Evolutionary conservation across 2,797 vertebrate species (phyloP), one percentile per base, ranked within the genome.

Genomic region (Enteromius unitaeniatus): DNA sequence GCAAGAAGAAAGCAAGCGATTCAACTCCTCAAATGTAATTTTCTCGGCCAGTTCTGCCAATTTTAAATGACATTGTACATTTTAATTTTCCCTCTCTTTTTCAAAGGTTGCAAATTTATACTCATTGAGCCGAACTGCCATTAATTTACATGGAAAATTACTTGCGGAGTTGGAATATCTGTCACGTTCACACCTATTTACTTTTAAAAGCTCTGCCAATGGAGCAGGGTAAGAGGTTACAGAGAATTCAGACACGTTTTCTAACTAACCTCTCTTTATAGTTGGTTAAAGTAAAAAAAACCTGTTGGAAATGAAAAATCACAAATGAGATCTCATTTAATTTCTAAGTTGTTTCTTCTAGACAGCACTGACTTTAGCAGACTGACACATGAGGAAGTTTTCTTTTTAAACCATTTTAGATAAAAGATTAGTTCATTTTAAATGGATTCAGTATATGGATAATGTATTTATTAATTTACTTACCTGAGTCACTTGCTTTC

Each of bases 11-110:
- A 88, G 93, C 87, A 85, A 91, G 91, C 89, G 94, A 95, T 95
- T 95, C 91, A 92, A 94, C 95, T 93, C 93, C 94, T 95, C 94
- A 93, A 93, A 96, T 95, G 95, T 95, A 95, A 96, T 96, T 95
- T 95, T 92, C 94, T 94, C 86, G 91, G 91, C 84, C 91, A 94
- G 94, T 95, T 95, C 94, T 94, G 93, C 93, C 94, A 92, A 94
- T 95, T 96, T 96, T 95, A 96, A 96, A 95, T 95, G 94, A 95
- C 94, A 95, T 94, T 95, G 95, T 94, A 96, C 89, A 94, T 95
- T 94, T 95, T 95, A 95, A 95, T 95, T 96, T 94, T 95, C 93
- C 81, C 51, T 77, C 79, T 84, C 73, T 85, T 89, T 87, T 87
- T 93, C 90, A 92, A 92, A 94, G 93, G 92, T 94, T 95, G 92